Evolutionary conservation across 1,140 invertebrate species (phyloP), one percentile per base, ranked within the genome.

Genomic region (Harpegnathos saltator): DNA sequence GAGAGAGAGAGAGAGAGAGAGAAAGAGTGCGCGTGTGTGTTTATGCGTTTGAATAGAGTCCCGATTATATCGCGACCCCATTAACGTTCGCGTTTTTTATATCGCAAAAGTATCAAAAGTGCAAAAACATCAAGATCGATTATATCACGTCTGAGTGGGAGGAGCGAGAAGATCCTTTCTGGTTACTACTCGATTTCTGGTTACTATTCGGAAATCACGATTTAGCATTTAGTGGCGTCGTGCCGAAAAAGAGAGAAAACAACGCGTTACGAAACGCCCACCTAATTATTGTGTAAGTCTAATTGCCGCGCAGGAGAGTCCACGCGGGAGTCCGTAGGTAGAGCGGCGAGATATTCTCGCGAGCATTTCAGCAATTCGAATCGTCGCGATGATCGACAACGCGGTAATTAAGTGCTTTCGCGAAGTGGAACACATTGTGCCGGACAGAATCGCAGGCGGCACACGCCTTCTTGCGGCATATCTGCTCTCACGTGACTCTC

Each of bases 251-350:
- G 33, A 19, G 48, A 26, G 19, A 14, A 11, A 19, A 52, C 33
- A 1, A 29, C 52, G n/a, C 38, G 12, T 89, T 84, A 52, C 58
- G 80, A 89, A 87, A 89, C 48, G 82, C 68, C 83, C 86, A 68
- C 56, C 77, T 90, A 89, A 86, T 85, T 83, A 84, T 91, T 91
- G 91, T 91, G 91, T 84, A 91, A 92, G 89, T 90, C 71, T 90
- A 92, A 92, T 91, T 91, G 89, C 80, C 44, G 58, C 72, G 85
- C 68, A 68, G 77, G 81, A 87, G 61, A 56, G 24, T 62, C 69
- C 15, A 44, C 66, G 22, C n/a, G 12, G 56, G 14, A 48, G 26
- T 50, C 33, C 44, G 86, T 82, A 56, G 69, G 78, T 73, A 58
- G 69, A 82, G 44, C 44, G 54, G 65, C n/a, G n/a, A n/a, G n/a